phyloP scores from a whole-genome alignment of 92 coral and sea anemone species.

The Porites rus region DNA sequence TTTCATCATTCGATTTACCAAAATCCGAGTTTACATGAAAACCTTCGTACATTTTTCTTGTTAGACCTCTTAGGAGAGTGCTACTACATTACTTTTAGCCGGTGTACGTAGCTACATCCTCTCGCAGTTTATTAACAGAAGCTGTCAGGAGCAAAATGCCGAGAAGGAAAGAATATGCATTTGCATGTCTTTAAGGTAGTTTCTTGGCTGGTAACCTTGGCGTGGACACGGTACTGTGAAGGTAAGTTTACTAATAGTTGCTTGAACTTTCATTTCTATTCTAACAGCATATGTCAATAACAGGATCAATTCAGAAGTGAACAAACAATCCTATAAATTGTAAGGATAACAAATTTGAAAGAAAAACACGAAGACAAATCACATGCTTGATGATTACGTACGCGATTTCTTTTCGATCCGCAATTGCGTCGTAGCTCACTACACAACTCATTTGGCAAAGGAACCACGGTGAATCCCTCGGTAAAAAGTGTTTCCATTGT shows the following conservation, averaged over 20 bases:
- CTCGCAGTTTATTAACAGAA: neutral
- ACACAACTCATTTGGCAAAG: too few relatives aligned
- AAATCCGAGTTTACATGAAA: neutral
- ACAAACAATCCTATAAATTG: neutral
- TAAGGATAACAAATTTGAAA: too few relatives aligned
- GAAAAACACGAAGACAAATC: too few relatives aligned
- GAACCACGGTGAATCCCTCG: too few relatives aligned
- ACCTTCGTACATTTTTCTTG: neutral
- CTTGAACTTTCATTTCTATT: neutral
- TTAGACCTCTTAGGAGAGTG: neutral
- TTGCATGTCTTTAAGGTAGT: neutral
- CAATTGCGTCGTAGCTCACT: too few relatives aligned
- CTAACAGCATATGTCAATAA: neutral
- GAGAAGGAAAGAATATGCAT: neutral
- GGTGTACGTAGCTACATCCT: neutral
- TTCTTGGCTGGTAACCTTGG: neutral
- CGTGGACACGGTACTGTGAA: neutral
- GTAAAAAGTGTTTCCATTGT: too few relatives aligned
- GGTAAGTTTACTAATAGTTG: neutral
- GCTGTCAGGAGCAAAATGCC: neutral
- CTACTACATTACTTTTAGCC: neutral
- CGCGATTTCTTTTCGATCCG: too few relatives aligned
- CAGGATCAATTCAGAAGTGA: neutral
- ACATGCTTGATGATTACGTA: neutral
- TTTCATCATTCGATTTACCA: neutral